These are phyloP conservation scores for Brachyptera putata DNA, from an alignment of 2,888 invertebrate genomes.

Conservation along the genomic window DNA sequence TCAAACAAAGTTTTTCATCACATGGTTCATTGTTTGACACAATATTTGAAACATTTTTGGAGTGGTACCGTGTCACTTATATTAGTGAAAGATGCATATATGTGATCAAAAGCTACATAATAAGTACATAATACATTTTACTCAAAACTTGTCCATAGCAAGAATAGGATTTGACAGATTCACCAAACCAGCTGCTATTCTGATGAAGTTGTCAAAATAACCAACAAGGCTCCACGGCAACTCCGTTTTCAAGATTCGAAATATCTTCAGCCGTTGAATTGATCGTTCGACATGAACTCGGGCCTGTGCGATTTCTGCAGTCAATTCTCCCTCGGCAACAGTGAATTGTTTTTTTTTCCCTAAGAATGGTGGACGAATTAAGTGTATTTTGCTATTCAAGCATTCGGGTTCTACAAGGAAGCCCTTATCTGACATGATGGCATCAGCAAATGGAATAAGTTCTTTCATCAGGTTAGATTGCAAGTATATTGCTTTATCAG, in stretches of 20 bases:
- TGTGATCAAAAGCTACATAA: too few species aligned
- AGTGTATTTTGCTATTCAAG: slow-evolving; percentile 23
- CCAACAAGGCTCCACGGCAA: neutral
- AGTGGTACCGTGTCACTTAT: too few species aligned
- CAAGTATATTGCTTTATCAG: too few species aligned
- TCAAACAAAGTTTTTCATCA: too few species aligned
- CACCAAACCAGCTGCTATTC: neutral
- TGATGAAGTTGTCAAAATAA: neutral
- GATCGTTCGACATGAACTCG: too few species aligned
- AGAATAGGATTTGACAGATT: neutral
- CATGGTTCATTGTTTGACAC: too few species aligned
- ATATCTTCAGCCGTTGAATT: slow-evolving; percentile 9
- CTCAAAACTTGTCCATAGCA: neutral
- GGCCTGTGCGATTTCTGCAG: slow-evolving; percentile 13
- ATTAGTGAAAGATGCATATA: too few species aligned
- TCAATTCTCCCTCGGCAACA: neutral
- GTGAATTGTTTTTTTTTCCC: slow-evolving; percentile 30
- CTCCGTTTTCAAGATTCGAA: neutral
- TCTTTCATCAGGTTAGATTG: too few species aligned
- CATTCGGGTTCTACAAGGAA: slow-evolving; percentile 23
- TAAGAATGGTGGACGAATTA: slow-evolving; percentile 32
- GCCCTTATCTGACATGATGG: slow-evolving; percentile 34
- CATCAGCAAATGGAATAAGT: too few species aligned
- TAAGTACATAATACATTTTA: too few species aligned
- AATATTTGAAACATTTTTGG: too few species aligned